These are phyloP conservation scores for Varroa destructor DNA, from an alignment of 1,140 invertebrate species.

Conservation along the genomic window DNA sequence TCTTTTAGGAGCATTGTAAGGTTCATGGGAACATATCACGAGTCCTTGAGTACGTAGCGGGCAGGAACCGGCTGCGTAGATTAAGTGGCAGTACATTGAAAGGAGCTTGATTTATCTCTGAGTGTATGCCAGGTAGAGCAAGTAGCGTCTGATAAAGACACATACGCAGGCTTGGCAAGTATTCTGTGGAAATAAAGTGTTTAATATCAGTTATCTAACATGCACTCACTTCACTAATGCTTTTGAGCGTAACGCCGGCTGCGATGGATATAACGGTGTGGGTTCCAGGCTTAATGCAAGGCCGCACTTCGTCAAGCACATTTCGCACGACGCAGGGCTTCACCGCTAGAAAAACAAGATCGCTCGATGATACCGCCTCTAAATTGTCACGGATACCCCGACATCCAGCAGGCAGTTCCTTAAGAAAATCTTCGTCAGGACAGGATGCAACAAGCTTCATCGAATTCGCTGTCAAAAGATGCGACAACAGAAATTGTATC, in stretches of 20 bases:
- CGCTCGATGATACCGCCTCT: neutral
- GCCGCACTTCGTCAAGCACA: constrained; percentile 4
- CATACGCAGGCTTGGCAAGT: too few species aligned
- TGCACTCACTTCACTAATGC: neutral
- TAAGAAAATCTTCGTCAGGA: neutral
- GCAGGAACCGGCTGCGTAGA: too few species aligned
- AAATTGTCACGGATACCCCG: neutral
- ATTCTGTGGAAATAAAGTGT: neutral
- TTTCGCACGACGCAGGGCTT: constrained; percentile 1
- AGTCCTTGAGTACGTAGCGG: too few species aligned
- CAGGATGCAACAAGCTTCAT: neutral
- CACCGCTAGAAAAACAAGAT: neutral
- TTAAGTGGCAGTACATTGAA: too few species aligned
- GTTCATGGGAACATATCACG: too few species aligned
- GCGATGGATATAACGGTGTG: neutral
- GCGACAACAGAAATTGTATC: too few species aligned
- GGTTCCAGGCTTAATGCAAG: neutral
- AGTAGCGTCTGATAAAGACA: too few species aligned
- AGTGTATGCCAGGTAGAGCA: too few species aligned
- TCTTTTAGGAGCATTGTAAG: too few species aligned
- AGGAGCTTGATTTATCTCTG: too few species aligned
- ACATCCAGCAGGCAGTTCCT: constrained; percentile 9
- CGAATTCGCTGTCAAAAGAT: neutral
- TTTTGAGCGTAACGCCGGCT: neutral
- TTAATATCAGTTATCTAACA: neutral